Conservation (phyloP, 2,888 invertebrate genomes). For the Pomacea canaliculata region DNA sequence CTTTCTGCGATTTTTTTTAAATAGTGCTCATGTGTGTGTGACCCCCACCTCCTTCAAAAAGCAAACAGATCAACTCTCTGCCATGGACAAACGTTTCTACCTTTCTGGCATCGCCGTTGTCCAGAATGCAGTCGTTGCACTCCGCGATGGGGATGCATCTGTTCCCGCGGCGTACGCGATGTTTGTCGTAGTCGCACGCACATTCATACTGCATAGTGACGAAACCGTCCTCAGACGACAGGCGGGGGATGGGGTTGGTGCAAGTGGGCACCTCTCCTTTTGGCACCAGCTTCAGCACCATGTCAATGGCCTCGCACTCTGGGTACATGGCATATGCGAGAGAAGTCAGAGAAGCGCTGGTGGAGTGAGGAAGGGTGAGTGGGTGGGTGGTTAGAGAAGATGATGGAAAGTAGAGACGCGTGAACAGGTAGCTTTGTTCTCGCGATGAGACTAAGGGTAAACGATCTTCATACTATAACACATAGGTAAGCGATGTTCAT, state of each 20-base stretch:
- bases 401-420: too few species aligned
- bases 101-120: slow-evolving; percentile 3
- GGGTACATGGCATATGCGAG: background rate
- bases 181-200: background rate
- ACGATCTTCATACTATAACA: too few species aligned
- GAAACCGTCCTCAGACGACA: background rate
- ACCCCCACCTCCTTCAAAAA: background rate
- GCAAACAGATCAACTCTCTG: too few species aligned
- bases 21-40: background rate
- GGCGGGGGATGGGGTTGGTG: background rate
- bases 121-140: background rate
- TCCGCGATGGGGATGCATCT: background rate
- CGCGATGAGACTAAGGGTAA: too few species aligned
- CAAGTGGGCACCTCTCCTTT: slow-evolving; percentile 3
- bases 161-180: background rate
- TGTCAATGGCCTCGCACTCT: slow-evolving; percentile 5
- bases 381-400: too few species aligned
- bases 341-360: too few species aligned
- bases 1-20: too few species aligned
- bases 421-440: too few species aligned
- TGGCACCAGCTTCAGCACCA: background rate
- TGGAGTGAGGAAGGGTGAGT: too few species aligned
- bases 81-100: background rate
- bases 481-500: too few species aligned
- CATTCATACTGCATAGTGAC: slow-evolving; percentile 4